Conservation (phyloP, 1,140 invertebrate genomes). For the Arctopsyche grandis region DNA sequence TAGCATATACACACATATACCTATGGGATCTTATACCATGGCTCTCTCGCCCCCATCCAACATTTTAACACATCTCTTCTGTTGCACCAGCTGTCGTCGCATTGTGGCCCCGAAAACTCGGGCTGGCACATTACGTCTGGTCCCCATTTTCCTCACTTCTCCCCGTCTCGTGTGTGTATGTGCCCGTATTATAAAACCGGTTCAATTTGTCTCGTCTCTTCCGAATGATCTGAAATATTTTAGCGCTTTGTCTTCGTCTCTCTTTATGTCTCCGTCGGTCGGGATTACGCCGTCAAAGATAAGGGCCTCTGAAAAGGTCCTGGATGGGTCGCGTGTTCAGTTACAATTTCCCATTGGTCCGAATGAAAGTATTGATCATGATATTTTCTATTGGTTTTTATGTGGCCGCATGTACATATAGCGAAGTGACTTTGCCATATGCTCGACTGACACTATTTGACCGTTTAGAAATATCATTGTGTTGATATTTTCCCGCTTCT, state of each 20-base stretch:
- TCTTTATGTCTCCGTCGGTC: too few relatives aligned
- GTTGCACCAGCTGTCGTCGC: slow-evolving; percentile 33
- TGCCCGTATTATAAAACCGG: background rate
- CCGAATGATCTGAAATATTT: background rate
- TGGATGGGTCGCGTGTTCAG: background rate
- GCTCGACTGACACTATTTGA: background rate
- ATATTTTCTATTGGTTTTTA: too few relatives aligned
- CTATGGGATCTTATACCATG: too few relatives aligned
- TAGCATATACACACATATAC: background rate
- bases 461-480: background rate
- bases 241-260: background rate
- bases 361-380: too few relatives aligned
- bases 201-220: background rate
- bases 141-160: background rate
- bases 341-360: background rate
- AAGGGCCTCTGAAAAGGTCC: too few relatives aligned
- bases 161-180: background rate
- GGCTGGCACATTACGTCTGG: background rate
- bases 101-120: slow-evolving; percentile 15
- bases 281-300: background rate
- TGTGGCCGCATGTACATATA: background rate
- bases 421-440: background rate
- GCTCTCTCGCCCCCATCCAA: background rate
- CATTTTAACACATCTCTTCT: background rate
- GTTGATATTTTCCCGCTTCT: background rate